These are phyloP conservation scores for Acrossocheilus fasciatus DNA, from an alignment of 2,797 vertebrate genomes.

Conservation along the genomic window DNA sequence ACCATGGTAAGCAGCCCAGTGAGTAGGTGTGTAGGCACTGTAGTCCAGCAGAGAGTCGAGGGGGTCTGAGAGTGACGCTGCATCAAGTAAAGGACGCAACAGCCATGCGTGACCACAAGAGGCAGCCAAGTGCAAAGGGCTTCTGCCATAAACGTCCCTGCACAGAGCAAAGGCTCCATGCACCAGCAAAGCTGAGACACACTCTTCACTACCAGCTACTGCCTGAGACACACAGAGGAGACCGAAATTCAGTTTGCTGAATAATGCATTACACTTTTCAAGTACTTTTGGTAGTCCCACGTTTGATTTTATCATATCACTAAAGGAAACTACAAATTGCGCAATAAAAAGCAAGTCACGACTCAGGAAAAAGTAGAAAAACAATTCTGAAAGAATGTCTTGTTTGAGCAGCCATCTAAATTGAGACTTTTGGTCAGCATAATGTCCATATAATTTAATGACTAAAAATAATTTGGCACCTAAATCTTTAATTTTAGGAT, in stretches of 20 bases:
- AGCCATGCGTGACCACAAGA: conserved; percentile 89
- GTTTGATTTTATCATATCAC: background rate
- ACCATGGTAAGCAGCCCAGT: conserved; percentile 99
- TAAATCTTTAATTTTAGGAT: background rate
- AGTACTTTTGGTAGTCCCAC: background rate
- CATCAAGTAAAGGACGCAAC: conserved; percentile 88
- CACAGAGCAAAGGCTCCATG: conserved; percentile 92
- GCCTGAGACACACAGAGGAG: conserved; percentile 74
- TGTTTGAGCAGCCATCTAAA: background rate
- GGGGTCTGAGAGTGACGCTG: conserved; percentile 85
- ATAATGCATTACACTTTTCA: background rate
- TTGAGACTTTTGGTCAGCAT: background rate
- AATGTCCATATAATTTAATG: background rate
- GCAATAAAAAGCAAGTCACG: background rate
- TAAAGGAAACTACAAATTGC: background rate
- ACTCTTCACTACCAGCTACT: conserved; percentile 91
- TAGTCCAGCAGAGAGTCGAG: conserved; percentile 93
- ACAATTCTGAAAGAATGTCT: background rate
- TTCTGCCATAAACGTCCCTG: conserved; percentile 91
- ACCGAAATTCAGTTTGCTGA: background rate
- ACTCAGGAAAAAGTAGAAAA: background rate
- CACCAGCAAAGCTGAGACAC: conserved; percentile 91
- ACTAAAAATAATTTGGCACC: background rate
- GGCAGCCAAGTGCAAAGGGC: conserved; percentile 93
- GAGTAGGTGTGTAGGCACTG: conserved; percentile 93